Conservation (phyloP, 92 coral and sea anemone species). For the Muricea muricata region DNA sequence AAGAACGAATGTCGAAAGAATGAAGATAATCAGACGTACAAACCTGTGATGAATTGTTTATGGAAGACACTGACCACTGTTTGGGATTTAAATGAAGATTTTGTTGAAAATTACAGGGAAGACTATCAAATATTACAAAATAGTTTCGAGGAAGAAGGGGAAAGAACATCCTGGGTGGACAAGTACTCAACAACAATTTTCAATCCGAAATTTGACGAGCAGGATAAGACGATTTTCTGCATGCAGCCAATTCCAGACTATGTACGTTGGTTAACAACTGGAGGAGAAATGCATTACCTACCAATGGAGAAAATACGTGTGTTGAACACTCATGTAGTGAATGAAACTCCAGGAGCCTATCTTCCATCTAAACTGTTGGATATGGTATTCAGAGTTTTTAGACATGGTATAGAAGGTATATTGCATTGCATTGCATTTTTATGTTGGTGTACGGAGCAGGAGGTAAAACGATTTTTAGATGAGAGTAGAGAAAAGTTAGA, state of each 20-base stretch:
- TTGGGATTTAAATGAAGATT: slow-evolving; percentile 12
- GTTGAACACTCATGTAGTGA: background rate
- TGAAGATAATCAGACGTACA: background rate
- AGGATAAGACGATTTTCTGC: background rate
- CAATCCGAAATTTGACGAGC: slow-evolving; percentile 27
- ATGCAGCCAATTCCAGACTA: slow-evolving; percentile 62
- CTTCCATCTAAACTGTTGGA: slow-evolving; percentile 42
- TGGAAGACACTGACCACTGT: background rate
- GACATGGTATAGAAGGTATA: slow-evolving; percentile 36
- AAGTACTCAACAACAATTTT: slow-evolving; percentile 43
- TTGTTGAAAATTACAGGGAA: slow-evolving; percentile 32
- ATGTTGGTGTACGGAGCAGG: slow-evolving; percentile 65
- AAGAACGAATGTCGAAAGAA: slow-evolving; percentile 49
- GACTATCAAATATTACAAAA: slow-evolving; percentile 47
- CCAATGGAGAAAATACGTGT: slow-evolving; percentile 29
- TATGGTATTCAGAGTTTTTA: slow-evolving; percentile 55
- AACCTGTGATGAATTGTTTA: background rate
- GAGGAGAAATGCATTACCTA: slow-evolving; percentile 52
- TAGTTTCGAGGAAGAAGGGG: slow-evolving; percentile 48
- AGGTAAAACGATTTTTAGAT: slow-evolving; percentile 37
- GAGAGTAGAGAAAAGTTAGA: slow-evolving; percentile 50
- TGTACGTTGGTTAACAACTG: slow-evolving; percentile 47
- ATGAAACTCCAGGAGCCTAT: slow-evolving; percentile 37
- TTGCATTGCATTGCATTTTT: slow-evolving; percentile 56
- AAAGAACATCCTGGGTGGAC: slow-evolving; percentile 50